phyloP scores from a whole-genome alignment of 2,888 invertebrate genomes.

The Aporophyla nigra region DNA sequence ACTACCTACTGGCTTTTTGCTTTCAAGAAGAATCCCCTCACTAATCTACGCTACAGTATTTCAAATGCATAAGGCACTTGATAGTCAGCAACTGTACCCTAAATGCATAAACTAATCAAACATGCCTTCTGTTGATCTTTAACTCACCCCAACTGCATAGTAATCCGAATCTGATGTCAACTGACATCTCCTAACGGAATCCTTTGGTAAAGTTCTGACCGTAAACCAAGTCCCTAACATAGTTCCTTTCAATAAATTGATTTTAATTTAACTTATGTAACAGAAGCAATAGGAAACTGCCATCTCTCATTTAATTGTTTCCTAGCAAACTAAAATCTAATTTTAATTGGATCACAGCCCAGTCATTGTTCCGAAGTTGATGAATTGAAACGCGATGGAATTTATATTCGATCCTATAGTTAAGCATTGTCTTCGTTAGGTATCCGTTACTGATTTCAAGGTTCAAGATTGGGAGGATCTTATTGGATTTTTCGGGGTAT shows the following conservation, averaged over 20 bases:
- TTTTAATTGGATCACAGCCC: slow-evolving; percentile 72
- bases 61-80: slow-evolving; percentile 1
- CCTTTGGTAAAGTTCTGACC: slow-evolving; percentile 38
- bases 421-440: slow-evolving; percentile 63
- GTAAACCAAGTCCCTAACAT: slow-evolving; percentile 38
- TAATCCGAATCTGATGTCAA: slow-evolving; percentile 9
- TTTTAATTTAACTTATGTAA: slow-evolving; percentile 61
- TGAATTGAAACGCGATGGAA: slow-evolving; percentile 68
- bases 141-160: slow-evolving; percentile 11
- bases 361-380: slow-evolving; percentile 71
- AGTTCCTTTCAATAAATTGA: slow-evolving; percentile 58
- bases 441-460: slow-evolving; percentile 58
- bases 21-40: neutral
- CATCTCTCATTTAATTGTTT: slow-evolving; percentile 73
- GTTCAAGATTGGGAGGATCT: slow-evolving; percentile 41
- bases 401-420: slow-evolving; percentile 64
- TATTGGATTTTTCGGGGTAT: slow-evolving; percentile 51
- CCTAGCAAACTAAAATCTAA: slow-evolving; percentile 73
- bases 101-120: slow-evolving; percentile 15
- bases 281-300: slow-evolving; percentile 63
- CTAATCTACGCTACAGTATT: neutral
- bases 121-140: slow-evolving; percentile 4
- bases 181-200: slow-evolving; percentile 30
- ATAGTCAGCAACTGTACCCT: neutral
- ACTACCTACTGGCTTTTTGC: neutral